Base-by-base conservation (phyloP, 1,140 invertebrate species). In the Papilio glaucus region DNA sequence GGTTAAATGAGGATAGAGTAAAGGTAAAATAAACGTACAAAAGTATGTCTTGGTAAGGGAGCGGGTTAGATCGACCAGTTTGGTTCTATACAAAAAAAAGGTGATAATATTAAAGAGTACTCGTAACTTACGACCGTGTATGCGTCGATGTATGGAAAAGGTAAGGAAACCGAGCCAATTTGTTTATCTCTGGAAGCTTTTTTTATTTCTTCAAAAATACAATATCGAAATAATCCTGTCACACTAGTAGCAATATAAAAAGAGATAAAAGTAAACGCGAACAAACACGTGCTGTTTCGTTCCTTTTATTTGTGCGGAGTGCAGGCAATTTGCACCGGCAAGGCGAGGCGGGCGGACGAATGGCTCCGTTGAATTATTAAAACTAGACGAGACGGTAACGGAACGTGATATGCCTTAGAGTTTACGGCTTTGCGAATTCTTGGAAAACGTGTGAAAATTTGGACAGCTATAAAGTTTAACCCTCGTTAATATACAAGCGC, bases 311-410 rank as follows among this genome's bases (percentile, higher is more conserved):
- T 49, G 15, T 49, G 18, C 12, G 21, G 24, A 53, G 45, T 49
- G 49, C 21, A 24, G 49, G 49, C 49, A 57, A 57, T 57, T 57
- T 57, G 49, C 49, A 57, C 18, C 21, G 49, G 21, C 49, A 10
- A 18, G 18, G 18, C 45, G 49, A 24, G 42, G 15, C 10, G 13
- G 39, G 42, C n/a, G 39, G 13, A 12, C n/a, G 21, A 57, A 24
- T 21, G 10, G 18, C n/a, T 12, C 0, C 12, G 49, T 12, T 57
- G 49, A 57, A 57, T 24, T 57, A 57, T 57, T 57, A 57, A 57
- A 24, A 26, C 49, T 49, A 49, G 45, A 57, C 9, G 21, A 26
- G 29, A 6, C 29, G 29, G 49, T 21, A 57, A 21, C 24, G 9
- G 18, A 57, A 57, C 21, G 49, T 57, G 49, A 13, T 18, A 1